Evolutionary conservation across 1,140 invertebrate species (phyloP), one percentile per base, ranked within the genome.

Genomic region (Drosophila grimshawi): DNA sequence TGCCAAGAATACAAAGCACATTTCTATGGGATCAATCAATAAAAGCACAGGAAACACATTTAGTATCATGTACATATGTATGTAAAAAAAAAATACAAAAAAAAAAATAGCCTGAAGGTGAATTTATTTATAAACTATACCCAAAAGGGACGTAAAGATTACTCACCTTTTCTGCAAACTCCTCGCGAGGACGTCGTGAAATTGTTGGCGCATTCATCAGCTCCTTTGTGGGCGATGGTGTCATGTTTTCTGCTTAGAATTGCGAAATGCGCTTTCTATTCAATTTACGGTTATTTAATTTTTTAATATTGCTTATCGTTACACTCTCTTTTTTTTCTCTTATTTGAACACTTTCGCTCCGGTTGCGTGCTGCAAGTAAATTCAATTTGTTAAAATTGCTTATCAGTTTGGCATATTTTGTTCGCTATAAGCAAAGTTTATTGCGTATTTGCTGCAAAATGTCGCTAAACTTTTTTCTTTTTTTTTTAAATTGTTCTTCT

Each of bases 221-320:
- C 33, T 91, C 90, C 76, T 91, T 91, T 52, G 90, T 91, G 39
- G 90, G 90, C 56, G 90, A 90, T 78, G 85, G 85, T 89, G 85
- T 89, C 85, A 89, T 83, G 46, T 19, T 33, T 66, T 43, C 45
- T 53, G 10, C 37, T 52, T 59, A 30, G 37, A 11, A 37, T 11
- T 56, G 19, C 19, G 19, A 52, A 62, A 39, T 63, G 51, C 62
- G 52, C 32, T 62, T 62, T 53, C 48, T 41, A 55, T 46, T 61
- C 53, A 53, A 66, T 70, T 67, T 66, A 46, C 27, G 61, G 56
- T 52, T 72, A 48, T 52, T 66, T 76, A 69, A 46, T 48, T 66
- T 62, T 39, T 51, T 57, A 35, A 51, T 86, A 86, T 86, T 86
- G 81, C 81, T 86, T 86, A 78, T 68, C 55, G 74, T 81, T 86